These are phyloP conservation scores for Penaeus indicus DNA, from an alignment of 1,140 invertebrate species.

Conservation along the genomic window DNA sequence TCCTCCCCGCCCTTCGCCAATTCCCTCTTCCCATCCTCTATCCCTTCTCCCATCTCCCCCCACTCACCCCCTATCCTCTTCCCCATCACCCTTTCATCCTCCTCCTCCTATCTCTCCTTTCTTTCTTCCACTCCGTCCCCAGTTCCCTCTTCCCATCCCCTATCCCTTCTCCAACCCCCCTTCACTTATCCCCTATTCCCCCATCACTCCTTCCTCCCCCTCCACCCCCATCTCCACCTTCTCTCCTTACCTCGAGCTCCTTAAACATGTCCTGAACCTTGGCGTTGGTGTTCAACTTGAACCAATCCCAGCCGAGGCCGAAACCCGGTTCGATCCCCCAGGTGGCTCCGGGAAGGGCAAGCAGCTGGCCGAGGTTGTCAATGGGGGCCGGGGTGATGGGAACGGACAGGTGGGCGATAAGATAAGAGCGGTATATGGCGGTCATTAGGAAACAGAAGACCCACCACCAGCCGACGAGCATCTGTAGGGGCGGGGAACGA, in stretches of 20 bases:
- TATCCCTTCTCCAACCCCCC: too few species aligned
- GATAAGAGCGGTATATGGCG: slow-evolving; percentile 40
- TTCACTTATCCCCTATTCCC: too few species aligned
- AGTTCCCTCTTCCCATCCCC: background rate
- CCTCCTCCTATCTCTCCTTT: background rate
- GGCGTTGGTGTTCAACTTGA: slow-evolving; percentile 41
- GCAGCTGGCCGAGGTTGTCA: slow-evolving; percentile 37
- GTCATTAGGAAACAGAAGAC: slow-evolving; percentile 42
- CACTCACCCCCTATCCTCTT: background rate
- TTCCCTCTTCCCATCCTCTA: background rate
- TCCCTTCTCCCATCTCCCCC: background rate
- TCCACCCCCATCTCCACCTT: background rate
- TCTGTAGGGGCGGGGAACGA: background rate
- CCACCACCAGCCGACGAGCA: slow-evolving; percentile 52
- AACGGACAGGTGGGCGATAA: slow-evolving; percentile 54
- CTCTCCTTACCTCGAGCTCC: slow-evolving; percentile 18
- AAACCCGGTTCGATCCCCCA: slow-evolving; percentile 45
- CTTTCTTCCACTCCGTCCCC: background rate
- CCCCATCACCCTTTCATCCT: background rate
- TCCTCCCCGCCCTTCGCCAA: background rate
- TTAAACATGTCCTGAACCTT: slow-evolving; percentile 25
- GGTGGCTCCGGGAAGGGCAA: slow-evolving; percentile 2
- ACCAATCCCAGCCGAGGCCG: slow-evolving; percentile 53
- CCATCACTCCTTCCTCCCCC: background rate
- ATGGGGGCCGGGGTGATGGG: slow-evolving; percentile 40